A percentile compares a stretch with the other conserved stretches of the same genome.
These are phyloP conservation scores for Saxidomus purpurata DNA, from an alignment of 1,140 invertebrate species.

Conservation along the genomic window DNA sequence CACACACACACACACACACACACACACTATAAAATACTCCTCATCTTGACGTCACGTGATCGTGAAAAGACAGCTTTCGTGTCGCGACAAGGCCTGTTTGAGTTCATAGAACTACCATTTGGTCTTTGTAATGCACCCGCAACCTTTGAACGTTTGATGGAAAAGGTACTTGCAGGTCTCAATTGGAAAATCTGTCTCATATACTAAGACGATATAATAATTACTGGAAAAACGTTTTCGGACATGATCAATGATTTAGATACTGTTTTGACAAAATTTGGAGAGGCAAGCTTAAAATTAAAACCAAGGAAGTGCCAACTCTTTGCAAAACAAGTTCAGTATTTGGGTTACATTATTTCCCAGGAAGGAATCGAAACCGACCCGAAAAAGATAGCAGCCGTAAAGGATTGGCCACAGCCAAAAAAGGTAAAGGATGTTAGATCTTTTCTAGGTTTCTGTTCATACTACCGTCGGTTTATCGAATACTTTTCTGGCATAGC, in stretches of 20 bases:
- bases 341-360: neutral
- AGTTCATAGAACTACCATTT: slow-evolving; percentile 72
- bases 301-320: slow-evolving; percentile 14
- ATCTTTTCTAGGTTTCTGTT: slow-evolving; percentile 76
- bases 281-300: neutral
- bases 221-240: slow-evolving; percentile 4
- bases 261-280: neutral
- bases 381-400: slow-evolving; percentile 73
- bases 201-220: slow-evolving; percentile 17
- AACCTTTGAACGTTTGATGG: slow-evolving; percentile 32
- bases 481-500: slow-evolving; percentile 68
- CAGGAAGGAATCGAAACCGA: neutral
- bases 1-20: no score
- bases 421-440: slow-evolving; percentile 70
- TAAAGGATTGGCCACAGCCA: slow-evolving; percentile 77
- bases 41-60: no score
- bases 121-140: slow-evolving; percentile 72
- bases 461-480: slow-evolving; percentile 76
- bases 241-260: slow-evolving; percentile 12
- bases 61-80: slow-evolving; percentile 50
- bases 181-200: slow-evolving; percentile 39
- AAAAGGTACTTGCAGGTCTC: neutral
- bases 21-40: no score
- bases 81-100: slow-evolving; percentile 62
- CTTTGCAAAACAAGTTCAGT: slow-evolving; percentile 19